Evolutionary conservation across 2,888 invertebrate genomes (phyloP), one percentile per base, ranked within the genome.

Genomic region (Hirtodrosophila trivittata): DNA sequence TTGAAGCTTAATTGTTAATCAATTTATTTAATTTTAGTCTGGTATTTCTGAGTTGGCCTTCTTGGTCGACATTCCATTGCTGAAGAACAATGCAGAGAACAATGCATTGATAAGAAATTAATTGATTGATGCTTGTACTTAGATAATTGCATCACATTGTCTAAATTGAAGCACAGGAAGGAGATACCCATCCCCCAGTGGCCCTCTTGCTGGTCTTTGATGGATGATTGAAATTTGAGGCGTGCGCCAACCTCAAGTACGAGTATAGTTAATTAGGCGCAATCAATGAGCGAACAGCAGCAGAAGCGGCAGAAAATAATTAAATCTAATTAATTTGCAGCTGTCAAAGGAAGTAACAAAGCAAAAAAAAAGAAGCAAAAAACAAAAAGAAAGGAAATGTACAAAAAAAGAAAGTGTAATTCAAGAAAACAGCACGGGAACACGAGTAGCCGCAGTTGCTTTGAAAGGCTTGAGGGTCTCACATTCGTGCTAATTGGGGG

Each of bases 281-380:
- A 80, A 84, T 84, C 82, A 77, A 82, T 68, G 75, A 37, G 49
- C 69, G 59, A 60, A 60, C 12, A 25, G 32, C 65, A 42, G 50
- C 38, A 39, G 45, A 37, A 59, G 45, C 51, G 32, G 65, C 51
- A 45, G 49, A 60, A 77, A 77, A 80, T 80, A 80, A 84, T 80
- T 82, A 84, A 80, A 80, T 85, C 82, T 70, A 80, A 80, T 80
- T 80, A 80, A 80, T 80, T 84, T 84, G 78, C 78, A 77, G 80
- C 82, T 80, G 78, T 85, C 85, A 80, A 77, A 77, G 67, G 45
- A 64, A 43, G 52, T 41, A 13, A 13, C 38, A 13, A 12, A 37
- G 14, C 25, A 39, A 13, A 30, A 42, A 41, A 30, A 18, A 14
- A 8, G 21, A 18, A 45, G 41, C 16, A 7, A 4, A 5, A n/a